phyloP scores from a whole-genome alignment of 2,113 vertebrate species.

The Manacus vitellinus region DNA sequence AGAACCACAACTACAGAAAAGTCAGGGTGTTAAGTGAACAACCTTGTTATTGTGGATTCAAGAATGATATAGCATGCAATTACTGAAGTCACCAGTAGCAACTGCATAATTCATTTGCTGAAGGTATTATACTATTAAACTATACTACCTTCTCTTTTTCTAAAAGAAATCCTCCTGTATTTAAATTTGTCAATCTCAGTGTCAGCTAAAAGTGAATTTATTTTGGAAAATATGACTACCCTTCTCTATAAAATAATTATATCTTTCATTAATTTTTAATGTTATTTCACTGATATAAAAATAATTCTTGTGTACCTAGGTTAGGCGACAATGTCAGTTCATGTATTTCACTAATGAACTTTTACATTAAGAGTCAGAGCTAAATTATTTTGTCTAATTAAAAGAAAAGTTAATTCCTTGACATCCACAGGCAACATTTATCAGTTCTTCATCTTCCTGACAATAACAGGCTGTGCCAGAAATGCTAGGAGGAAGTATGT shows the following conservation, averaged over 20 bases:
- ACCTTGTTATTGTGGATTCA: not conserved
- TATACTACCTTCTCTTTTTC: not conserved
- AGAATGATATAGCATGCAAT: not conserved
- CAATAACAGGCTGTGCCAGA: not conserved
- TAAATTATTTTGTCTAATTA: not conserved
- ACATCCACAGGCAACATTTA: not conserved
- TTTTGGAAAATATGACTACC: not conserved
- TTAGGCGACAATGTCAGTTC: not conserved
- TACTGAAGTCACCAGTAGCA: not conserved
- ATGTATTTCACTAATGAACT: not conserved
- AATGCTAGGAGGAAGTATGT: not conserved
- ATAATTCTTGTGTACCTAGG: not conserved
- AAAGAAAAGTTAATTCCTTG: not conserved
- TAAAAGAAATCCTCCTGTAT: not conserved
- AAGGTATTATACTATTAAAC: not conserved
- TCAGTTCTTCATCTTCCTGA: not conserved
- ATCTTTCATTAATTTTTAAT: not conserved
- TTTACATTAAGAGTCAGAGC: not conserved
- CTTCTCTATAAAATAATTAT: not conserved
- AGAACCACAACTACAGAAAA: not conserved
- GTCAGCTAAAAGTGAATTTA: not conserved
- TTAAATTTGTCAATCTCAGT: not conserved
- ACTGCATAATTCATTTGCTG: not conserved
- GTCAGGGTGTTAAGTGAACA: not conserved
- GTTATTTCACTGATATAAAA: not conserved